Conservation (phyloP, 1,140 invertebrate species). For the Aethina tumida region DNA sequence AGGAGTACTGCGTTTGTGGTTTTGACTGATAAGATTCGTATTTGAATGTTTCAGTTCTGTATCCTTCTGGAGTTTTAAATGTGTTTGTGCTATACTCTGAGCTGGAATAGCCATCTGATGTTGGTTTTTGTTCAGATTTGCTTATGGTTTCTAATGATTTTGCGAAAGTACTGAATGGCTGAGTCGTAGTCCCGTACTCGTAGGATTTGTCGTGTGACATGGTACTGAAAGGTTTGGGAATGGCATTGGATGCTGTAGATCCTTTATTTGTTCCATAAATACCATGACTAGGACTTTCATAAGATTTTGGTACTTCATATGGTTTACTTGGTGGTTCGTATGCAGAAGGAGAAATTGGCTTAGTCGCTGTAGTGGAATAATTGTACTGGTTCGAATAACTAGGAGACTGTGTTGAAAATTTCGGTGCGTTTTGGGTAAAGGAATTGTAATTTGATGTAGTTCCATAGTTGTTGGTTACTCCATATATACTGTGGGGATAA, state of each 20-base stretch:
- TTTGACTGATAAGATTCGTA: constrained; percentile 29
- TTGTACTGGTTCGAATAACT: too few species aligned
- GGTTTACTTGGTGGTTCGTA: too few species aligned
- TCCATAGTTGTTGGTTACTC: too few species aligned
- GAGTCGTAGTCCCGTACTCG: neutral
- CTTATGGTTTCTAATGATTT: neutral
- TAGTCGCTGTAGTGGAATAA: too few species aligned
- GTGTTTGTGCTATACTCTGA: constrained; percentile 30
- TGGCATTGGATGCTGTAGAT: constrained; percentile 9
- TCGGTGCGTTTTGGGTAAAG: too few species aligned
- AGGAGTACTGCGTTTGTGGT: constrained; percentile 31
- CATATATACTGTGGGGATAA: too few species aligned
- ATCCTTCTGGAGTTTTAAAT: constrained; percentile 32
- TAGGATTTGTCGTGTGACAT: constrained; percentile 2
- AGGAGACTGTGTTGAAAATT: too few species aligned
- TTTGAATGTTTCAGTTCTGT: constrained; percentile 29
- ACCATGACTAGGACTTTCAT: constrained; percentile 1
- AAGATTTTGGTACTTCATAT: too few species aligned
- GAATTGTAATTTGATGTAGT: too few species aligned
- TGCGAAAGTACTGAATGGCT: neutral
- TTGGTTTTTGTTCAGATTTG: constrained; percentile 4
- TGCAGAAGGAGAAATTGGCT: too few species aligned
- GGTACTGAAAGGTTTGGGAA: constrained; percentile 14
- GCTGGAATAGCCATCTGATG: constrained; percentile 24
- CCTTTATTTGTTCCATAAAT: constrained; percentile 5